phyloP scores from a whole-genome alignment of 2,797 vertebrate species.

The Acrocephalus scirpaceus region DNA sequence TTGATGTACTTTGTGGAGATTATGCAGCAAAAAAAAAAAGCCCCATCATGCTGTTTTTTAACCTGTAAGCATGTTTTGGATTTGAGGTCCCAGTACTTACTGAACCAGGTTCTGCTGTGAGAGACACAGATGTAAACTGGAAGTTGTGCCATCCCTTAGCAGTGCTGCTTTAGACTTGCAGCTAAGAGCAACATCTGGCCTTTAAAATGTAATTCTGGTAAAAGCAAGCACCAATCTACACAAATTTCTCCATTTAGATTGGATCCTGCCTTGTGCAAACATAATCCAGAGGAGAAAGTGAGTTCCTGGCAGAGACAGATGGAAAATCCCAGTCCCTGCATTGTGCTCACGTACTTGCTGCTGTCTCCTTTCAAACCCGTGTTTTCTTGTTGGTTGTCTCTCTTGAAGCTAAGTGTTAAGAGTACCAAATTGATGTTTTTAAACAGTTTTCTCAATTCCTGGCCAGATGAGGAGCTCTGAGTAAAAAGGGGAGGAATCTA shows the following conservation, averaged over 20 bases:
- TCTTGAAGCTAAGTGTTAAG: background rate
- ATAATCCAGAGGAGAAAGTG: slow-evolving; percentile 9
- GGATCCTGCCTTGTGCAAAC: background rate
- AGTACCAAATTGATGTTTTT: background rate
- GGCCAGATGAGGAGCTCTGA: background rate
- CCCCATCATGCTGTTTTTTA: background rate
- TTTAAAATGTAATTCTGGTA: slow-evolving; percentile 12
- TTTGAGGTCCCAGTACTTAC: background rate
- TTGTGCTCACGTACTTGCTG: background rate
- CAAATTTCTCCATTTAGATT: background rate
- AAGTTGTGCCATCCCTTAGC: background rate
- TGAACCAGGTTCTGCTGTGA: background rate
- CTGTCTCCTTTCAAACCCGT: background rate
- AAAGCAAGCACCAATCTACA: background rate
- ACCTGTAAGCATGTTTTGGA: background rate
- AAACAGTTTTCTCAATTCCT: background rate
- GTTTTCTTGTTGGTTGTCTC: background rate
- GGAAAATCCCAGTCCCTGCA: slow-evolving; percentile 11
- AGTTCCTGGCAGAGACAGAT: background rate
- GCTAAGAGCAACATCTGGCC: background rate
- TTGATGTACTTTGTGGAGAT: background rate
- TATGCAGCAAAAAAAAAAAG: background rate
- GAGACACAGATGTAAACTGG: background rate
- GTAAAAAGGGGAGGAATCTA: background rate
- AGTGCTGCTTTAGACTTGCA: background rate